phyloP scores from a whole-genome alignment of 2,888 invertebrate species.

The Itoplectis maculator region DNA sequence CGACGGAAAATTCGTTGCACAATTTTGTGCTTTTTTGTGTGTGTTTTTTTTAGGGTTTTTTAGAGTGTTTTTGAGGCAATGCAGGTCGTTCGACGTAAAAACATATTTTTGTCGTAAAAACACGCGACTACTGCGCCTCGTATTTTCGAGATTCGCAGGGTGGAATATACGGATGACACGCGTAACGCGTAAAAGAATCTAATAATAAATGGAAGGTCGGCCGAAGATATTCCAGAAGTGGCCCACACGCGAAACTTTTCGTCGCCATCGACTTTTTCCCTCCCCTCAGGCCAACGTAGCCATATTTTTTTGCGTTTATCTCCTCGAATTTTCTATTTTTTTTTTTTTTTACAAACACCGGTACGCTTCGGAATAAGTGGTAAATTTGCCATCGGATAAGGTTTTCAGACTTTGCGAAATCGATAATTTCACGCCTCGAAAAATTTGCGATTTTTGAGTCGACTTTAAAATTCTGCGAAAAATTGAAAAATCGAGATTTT shows the following conservation, averaged over 20 bases:
- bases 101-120: not conserved
- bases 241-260: constrained; percentile 16
- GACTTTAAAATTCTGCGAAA: no score
- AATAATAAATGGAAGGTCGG: constrained; percentile 61
- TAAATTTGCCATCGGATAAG: no score
- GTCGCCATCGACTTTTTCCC: not conserved
- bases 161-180: constrained; percentile 10
- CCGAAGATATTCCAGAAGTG: constrained; percentile 52
- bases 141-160: constrained; percentile 3
- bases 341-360: no score
- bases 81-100: no score
- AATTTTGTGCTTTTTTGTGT: constrained; percentile 41
- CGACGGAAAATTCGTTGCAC: constrained; percentile 40
- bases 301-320: no score
- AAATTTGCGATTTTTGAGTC: no score
- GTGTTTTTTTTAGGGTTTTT: not conserved
- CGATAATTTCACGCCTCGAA: no score
- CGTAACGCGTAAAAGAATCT: constrained; percentile 39
- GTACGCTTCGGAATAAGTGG: no score
- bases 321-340: no score
- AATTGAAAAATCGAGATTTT: no score
- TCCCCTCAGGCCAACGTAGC: not conserved
- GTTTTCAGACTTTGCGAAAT: no score
- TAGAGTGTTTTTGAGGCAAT: not conserved
- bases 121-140: not conserved